Conservation (phyloP, 2,888 invertebrate genomes). For the Penaeus monodon region DNA sequence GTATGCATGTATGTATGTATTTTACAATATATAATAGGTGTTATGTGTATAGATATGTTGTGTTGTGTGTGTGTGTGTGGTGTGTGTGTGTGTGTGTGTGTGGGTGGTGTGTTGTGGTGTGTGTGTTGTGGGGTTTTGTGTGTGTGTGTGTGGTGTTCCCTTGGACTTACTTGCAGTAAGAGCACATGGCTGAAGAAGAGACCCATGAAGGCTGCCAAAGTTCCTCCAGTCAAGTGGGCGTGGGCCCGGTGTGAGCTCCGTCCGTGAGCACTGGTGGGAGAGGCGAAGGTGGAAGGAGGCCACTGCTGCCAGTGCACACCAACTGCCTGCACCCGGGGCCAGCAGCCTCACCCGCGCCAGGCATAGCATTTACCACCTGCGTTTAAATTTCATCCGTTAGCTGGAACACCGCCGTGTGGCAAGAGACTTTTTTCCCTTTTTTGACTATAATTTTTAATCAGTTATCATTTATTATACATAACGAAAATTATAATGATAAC, state of each 20-base stretch:
- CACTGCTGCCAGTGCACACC: conserved; percentile 75
- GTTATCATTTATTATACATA: too few relatives aligned
- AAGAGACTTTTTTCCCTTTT: too few relatives aligned
- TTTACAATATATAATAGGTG: too few relatives aligned
- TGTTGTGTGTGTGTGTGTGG: too few relatives aligned
- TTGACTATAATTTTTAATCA: too few relatives aligned
- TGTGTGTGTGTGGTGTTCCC: background rate
- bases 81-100: too few relatives aligned
- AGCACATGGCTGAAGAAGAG: conserved; percentile 77
- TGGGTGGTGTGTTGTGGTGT: too few relatives aligned
- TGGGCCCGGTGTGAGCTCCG: conserved; percentile 67
- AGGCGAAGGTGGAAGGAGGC: conserved; percentile 76
- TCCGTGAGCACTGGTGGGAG: conserved; percentile 74
- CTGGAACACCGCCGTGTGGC: too few relatives aligned
- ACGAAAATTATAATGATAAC: too few relatives aligned
- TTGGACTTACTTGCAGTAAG: conserved; percentile 71
- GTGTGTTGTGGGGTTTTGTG: too few relatives aligned
- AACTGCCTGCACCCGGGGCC: conserved; percentile 75
- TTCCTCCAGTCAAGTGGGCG: conserved; percentile 73
- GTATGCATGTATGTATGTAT: too few relatives aligned
- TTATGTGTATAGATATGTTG: too few relatives aligned
- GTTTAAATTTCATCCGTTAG: conserved; percentile 44
- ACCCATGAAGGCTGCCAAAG: conserved; percentile 76
- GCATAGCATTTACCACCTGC: conserved; percentile 76
- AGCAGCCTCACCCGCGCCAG: conserved; percentile 76